phyloP scores from a whole-genome alignment of 2,888 invertebrate species.

The Mythimna impura region DNA sequence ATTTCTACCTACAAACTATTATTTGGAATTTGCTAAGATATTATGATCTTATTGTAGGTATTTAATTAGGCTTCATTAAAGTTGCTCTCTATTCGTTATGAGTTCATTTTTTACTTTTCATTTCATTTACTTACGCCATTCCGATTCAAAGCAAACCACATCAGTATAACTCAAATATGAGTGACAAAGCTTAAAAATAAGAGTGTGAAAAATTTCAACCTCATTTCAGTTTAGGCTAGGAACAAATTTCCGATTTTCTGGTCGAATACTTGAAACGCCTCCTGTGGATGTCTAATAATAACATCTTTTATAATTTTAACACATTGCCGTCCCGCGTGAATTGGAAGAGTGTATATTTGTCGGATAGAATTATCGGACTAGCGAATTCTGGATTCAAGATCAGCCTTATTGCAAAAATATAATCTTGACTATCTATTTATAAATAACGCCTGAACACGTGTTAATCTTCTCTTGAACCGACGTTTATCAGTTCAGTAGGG shows the following conservation, averaged over 20 bases:
- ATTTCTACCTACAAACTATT: too few relatives aligned
- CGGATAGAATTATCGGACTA: not conserved
- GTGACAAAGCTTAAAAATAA: conserved; percentile 54
- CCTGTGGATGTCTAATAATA: not conserved
- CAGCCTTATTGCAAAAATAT: conserved; percentile 21
- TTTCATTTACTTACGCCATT: not conserved
- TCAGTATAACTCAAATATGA: conserved; percentile 21
- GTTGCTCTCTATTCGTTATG: not conserved
- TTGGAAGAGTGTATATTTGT: conserved; percentile 3
- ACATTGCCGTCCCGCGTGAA: not conserved
- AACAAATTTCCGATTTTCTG: conserved; percentile 40
- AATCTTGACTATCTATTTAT: conserved; percentile 14
- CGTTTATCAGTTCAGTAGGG: too few relatives aligned
- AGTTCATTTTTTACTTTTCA: not conserved
- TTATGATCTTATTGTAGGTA: too few relatives aligned
- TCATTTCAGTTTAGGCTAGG: conserved; percentile 70
- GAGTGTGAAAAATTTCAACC: conserved; percentile 68
- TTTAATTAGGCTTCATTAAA: not conserved
- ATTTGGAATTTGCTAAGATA: not conserved
- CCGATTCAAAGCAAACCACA: not conserved
- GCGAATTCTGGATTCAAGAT: conserved; percentile 4
- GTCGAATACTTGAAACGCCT: not conserved
- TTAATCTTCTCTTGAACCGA: conserved; percentile 7
- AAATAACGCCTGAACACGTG: not conserved
- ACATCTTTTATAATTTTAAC: not conserved